phyloP scores from a whole-genome alignment of 2,113 vertebrate species.

The Oryctolagus cuniculus region DNA sequence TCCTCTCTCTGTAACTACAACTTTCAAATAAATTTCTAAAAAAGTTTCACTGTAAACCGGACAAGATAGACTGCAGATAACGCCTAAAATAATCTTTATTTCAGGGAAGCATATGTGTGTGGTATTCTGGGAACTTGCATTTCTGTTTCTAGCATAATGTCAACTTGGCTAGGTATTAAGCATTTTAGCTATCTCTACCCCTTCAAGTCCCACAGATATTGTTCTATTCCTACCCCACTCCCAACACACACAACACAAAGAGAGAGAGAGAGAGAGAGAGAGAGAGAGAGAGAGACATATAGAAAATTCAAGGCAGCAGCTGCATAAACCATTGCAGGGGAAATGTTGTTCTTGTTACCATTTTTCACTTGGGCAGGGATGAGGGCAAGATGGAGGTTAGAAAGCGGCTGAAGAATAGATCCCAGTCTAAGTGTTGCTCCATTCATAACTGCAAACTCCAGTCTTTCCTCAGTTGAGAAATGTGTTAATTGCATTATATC shows the following conservation, averaged over 20 bases:
- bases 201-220: slow-evolving; percentile 10
- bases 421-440: background rate
- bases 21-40: too few relatives aligned
- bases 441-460: slow-evolving; percentile 53
- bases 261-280: too few relatives aligned
- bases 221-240: background rate
- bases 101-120: background rate
- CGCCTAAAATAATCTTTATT: slow-evolving; percentile 34
- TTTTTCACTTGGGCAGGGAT: background rate
- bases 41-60: background rate
- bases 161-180: slow-evolving; percentile 3
- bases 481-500: background rate
- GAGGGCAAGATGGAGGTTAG: background rate
- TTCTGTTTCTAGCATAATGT: slow-evolving; percentile 31
- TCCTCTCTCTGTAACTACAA: too few relatives aligned
- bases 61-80: slow-evolving; percentile 43
- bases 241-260: too few relatives aligned
- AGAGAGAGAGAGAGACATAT: background rate
- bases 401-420: background rate
- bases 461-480: slow-evolving; percentile 28
- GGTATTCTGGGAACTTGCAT: background rate
- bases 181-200: background rate
- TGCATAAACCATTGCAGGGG: slow-evolving; percentile 1
- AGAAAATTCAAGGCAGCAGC: slow-evolving; percentile 5
- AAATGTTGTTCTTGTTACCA: background rate